Conservation (phyloP, 2,797 vertebrate genomes). For the Bradypus variegatus region DNA sequence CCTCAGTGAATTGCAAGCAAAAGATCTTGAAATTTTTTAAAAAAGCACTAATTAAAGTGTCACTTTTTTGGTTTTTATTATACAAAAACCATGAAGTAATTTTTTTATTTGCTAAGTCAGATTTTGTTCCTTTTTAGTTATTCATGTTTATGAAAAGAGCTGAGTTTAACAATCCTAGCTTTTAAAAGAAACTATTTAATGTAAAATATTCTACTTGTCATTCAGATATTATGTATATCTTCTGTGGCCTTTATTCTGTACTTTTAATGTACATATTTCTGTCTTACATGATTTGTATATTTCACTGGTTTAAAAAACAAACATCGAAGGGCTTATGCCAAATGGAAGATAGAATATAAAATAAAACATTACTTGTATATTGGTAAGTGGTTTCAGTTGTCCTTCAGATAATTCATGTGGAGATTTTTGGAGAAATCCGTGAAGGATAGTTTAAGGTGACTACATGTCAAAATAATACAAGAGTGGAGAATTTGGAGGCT, state of each 20-base stretch:
- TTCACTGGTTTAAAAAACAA: constrained; percentile 76
- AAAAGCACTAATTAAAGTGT: constrained; percentile 77
- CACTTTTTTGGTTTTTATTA: constrained; percentile 80
- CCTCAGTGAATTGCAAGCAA: constrained; percentile 71
- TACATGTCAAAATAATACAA: constrained; percentile 61
- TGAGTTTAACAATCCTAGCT: constrained; percentile 74
- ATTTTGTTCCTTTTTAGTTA: constrained; percentile 71
- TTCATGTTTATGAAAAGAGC: constrained; percentile 73
- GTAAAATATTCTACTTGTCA: constrained; percentile 81
- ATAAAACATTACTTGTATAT: constrained; percentile 81
- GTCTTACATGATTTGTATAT: constrained; percentile 82
- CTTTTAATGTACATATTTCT: constrained; percentile 85
- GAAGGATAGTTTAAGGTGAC: constrained; percentile 65
- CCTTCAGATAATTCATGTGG: constrained; percentile 63
- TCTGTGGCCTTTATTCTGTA: constrained; percentile 77
- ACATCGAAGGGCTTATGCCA: constrained; percentile 73
- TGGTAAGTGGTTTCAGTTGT: constrained; percentile 79
- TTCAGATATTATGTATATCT: constrained; percentile 82
- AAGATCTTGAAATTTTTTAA: constrained; percentile 69
- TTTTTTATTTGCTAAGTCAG: constrained; percentile 71
- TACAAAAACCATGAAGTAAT: constrained; percentile 71
- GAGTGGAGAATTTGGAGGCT: constrained; percentile 57
- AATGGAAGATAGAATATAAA: constrained; percentile 82
- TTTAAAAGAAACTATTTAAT: constrained; percentile 82
- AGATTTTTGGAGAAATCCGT: constrained; percentile 63